These are phyloP conservation scores for Drosophila quadrilineata DNA, from an alignment of 1,140 invertebrate genomes.

Conservation along the genomic window DNA sequence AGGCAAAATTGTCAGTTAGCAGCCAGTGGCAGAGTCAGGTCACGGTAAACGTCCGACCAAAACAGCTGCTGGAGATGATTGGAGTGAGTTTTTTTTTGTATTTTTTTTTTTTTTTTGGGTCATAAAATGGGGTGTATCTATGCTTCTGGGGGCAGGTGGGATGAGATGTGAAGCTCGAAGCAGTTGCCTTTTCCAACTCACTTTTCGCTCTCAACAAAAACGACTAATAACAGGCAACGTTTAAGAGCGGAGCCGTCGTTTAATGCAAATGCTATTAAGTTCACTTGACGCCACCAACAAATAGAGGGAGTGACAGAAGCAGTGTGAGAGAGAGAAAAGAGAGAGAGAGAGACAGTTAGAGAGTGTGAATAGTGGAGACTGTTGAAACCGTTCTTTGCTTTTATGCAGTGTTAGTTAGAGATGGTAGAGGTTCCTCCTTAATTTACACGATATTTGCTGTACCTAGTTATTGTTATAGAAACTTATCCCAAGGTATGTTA, in stretches of 20 bases:
- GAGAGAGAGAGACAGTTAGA: neutral
- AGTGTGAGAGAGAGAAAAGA: slow-evolving; percentile 43
- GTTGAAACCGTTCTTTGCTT: too few relatives aligned
- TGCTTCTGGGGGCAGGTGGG: too few relatives aligned
- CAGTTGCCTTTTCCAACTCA: too few relatives aligned
- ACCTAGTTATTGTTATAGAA: too few relatives aligned
- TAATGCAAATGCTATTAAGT: slow-evolving; percentile 67
- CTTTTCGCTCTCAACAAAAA: slow-evolving; percentile 22
- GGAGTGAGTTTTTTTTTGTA: too few relatives aligned
- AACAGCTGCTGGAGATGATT: neutral
- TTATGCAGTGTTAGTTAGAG: too few relatives aligned
- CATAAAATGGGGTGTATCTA: slow-evolving; percentile 14
- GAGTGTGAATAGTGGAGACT: too few relatives aligned
- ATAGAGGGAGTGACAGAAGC: neutral
- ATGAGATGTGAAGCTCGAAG: too few relatives aligned
- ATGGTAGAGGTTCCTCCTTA: too few relatives aligned
- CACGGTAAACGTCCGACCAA: neutral
- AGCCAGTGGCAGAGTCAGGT: slow-evolving; percentile 6
- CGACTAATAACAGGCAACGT: slow-evolving; percentile 54
- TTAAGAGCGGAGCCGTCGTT: slow-evolving; percentile 48
- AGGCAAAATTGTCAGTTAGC: slow-evolving; percentile 35
- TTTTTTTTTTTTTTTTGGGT: too few relatives aligned
- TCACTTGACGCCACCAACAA: slow-evolving; percentile 58
- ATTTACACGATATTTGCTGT: too few relatives aligned
- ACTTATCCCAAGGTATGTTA: too few relatives aligned